Percentiles rank a stretch among this genome's conserved stretches.
phyloP scores from a whole-genome alignment of 2,113 vertebrate genomes.

The Numida meleagris region DNA sequence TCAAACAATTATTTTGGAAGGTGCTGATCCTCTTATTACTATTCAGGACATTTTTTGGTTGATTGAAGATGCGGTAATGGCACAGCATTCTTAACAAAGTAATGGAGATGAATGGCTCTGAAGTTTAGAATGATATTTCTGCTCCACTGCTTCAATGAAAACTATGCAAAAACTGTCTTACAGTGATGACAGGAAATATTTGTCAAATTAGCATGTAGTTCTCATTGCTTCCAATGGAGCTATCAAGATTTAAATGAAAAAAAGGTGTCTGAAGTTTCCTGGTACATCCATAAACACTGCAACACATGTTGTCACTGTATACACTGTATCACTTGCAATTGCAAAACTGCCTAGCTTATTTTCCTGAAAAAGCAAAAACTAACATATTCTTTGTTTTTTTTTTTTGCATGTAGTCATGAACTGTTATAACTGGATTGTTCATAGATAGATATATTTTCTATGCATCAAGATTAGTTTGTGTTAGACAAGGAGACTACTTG shows the following conservation, averaged over 20 bases:
- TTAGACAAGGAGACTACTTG: background rate
- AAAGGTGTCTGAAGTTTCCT: background rate
- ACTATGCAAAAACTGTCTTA: background rate
- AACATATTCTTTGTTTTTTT: background rate
- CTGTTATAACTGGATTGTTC: background rate
- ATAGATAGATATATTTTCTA: background rate
- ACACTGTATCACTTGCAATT: background rate
- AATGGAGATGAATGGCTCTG: conserved; percentile 3
- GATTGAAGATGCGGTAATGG: conserved; percentile 8
- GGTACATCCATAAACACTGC: background rate
- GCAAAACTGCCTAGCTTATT: background rate
- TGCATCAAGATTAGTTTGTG: background rate
- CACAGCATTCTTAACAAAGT: conserved; percentile 41
- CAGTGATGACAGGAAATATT: background rate
- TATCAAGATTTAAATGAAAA: background rate
- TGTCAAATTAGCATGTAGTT: background rate
- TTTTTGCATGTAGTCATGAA: background rate
- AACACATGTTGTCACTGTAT: background rate
- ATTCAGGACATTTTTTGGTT: background rate
- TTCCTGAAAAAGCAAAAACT: background rate
- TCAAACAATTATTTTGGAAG: conserved; percentile 62
- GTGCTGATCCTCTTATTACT: conserved; percentile 43
- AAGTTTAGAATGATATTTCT: conserved; percentile 35
- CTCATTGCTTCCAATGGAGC: background rate
- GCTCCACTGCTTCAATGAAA: conserved; percentile 18